Percentiles rank a stretch among this genome's conserved stretches.
phyloP scores from a whole-genome alignment of 2,113 vertebrate genomes.

The Varanus salvator region DNA sequence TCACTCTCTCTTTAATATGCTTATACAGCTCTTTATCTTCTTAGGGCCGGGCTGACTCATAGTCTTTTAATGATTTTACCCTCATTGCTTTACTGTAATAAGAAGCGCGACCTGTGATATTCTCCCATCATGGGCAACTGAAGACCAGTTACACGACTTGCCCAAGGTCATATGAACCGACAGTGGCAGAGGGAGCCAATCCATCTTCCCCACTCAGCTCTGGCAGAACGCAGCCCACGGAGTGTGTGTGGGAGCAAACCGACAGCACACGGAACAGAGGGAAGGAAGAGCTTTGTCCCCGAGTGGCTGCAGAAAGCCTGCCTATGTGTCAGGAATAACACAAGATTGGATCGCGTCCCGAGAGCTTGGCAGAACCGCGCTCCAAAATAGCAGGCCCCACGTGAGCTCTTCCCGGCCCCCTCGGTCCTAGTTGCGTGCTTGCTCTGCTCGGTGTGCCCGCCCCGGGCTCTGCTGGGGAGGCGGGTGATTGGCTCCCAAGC shows the following conservation, averaged over 20 bases:
- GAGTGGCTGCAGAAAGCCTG: background rate
- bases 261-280: background rate
- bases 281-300: background rate
- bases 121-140: background rate
- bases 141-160: background rate
- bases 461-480: background rate
- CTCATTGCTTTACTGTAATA: conserved; percentile 6
- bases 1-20: background rate
- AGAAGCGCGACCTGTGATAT: conserved; percentile 9
- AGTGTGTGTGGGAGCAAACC: background rate
- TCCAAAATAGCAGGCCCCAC: background rate
- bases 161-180: conserved; percentile 5
- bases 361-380: background rate
- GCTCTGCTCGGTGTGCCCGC: background rate
- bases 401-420: background rate
- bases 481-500: background rate
- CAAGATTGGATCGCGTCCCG: background rate
- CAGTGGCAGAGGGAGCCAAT: background rate
- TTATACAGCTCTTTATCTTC: conserved; percentile 11
- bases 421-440: background rate
- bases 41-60: conserved; percentile 32
- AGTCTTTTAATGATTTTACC: conserved; percentile 14
- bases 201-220: background rate
- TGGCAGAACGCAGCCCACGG: background rate
- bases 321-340: background rate